Evolutionary conservation across 2,797 vertebrate species (phyloP), one percentile per base, ranked within the genome.

Genomic region (Lagocephalus sceleratus): DNA sequence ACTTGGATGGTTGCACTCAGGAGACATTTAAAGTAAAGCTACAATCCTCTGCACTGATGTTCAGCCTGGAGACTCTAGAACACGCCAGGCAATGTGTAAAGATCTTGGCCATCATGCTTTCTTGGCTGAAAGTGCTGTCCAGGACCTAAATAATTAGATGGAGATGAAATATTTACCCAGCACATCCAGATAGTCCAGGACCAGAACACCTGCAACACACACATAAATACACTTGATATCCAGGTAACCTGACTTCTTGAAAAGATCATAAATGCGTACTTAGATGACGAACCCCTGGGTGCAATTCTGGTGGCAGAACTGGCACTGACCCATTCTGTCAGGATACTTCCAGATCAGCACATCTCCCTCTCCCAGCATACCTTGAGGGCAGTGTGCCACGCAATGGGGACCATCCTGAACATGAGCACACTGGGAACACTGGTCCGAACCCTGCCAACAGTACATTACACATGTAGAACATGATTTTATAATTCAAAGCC

Each of bases 271-370:
- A 14, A 4, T 3, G n/a, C 14, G 4, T 10, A 6, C n/a, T 3
- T 0, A 14, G 32, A 14, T 2, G 6, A 16, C 92, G 91, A 65
- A 98, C 96, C 93, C 93, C 0, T 90, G 83, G 5, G 89, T 92
- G 66, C 96, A 98, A 86, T 95, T 94, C 11, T 64, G 75, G 69
- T 97, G 94, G 74, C 96, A 98, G 19, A 85, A 64, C 71, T 85
- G 92, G 66, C 95, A 98, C 47, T 85, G 68, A 1, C 68, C 78
- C 0, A 43, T 63, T 3, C 62, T n/a, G 1, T 97, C 90, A 0
- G 91, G 68, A 0, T 93, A 98, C 47, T 93, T 97, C 92, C 94
- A 97, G 62, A 97, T 87, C 0, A 91, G 56, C 11, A 68, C 87
- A 58, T 87, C 88, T 1, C 88, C 90, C 16, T 93, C 91, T 0